Evolutionary conservation across 2,113 vertebrate species (phyloP).

Genomic region (western clawed frog (Xenopus tropicalis)): UCB_Xtro_10.0 CM004450.2:101597001-101597500

Average conservation of each 20-base stretch:
- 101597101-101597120: too few species aligned
- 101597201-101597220: slow-evolving; percentile 22
- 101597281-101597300: slow-evolving; percentile 59
- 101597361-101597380: slow-evolving; percentile 74
- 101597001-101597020: too few species aligned
- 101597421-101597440: slow-evolving; percentile 55
- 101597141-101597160: too few species aligned
- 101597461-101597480: slow-evolving; percentile 97
- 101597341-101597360: slow-evolving; percentile 69
- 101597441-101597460: slow-evolving; percentile 72
- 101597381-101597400: slow-evolving; percentile 68
- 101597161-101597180: not conserved
- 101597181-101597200: not conserved
- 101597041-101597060: too few species aligned
- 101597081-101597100: too few species aligned
- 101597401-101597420: slow-evolving; percentile 56
- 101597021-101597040: too few species aligned
- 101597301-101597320: slow-evolving; percentile 56
- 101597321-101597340: slow-evolving; percentile 60
- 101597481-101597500: slow-evolving; percentile 96
- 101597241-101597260: slow-evolving; percentile 31
- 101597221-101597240: slow-evolving; percentile 9
- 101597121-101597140: too few species aligned
- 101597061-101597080: not conserved
- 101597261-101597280: slow-evolving; percentile 59